These are phyloP conservation scores for Gastracanthus pulcherrimus DNA, from an alignment of 2,888 invertebrate genomes.

Conservation along the genomic window DNA sequence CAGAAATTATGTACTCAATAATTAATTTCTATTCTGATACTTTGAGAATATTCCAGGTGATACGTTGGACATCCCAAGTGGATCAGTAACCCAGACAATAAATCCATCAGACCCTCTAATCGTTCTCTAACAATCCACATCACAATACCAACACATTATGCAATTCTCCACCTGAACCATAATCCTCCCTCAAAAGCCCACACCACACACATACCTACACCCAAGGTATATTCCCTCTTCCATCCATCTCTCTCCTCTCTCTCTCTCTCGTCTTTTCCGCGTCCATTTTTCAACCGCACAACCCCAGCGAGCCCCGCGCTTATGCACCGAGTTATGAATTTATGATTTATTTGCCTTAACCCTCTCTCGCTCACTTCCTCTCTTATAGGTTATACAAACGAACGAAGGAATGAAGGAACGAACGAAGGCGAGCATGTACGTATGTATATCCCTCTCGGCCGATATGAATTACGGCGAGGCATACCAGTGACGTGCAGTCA, in stretches of 20 bases:
- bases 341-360: conserved; percentile 71
- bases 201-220: too few species aligned
- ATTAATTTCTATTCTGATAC: too few species aligned
- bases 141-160: not conserved
- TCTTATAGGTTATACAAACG: conserved; percentile 14
- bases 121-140: not conserved
- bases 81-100: too few species aligned
- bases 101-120: not conserved
- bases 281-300: conserved; percentile 39
- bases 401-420: conserved; percentile 35
- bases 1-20: too few species aligned
- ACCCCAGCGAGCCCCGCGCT: conserved; percentile 50
- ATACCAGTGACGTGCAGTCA: conserved; percentile 72
- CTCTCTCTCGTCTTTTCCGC: too few species aligned
- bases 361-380: conserved; percentile 41
- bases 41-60: too few species aligned
- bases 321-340: conserved; percentile 68
- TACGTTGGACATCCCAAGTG: not conserved
- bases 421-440: conserved; percentile 16
- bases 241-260: too few species aligned
- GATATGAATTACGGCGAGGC: conserved; percentile 71
- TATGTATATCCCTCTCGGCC: conserved; percentile 54
- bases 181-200: too few species aligned
- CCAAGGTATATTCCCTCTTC: too few species aligned
- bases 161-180: not conserved